A percentile compares a stretch with the other conserved stretches of the same genome.
phyloP scores from a whole-genome alignment of 1,140 invertebrate species.

The Marisa cornuarietis region DNA sequence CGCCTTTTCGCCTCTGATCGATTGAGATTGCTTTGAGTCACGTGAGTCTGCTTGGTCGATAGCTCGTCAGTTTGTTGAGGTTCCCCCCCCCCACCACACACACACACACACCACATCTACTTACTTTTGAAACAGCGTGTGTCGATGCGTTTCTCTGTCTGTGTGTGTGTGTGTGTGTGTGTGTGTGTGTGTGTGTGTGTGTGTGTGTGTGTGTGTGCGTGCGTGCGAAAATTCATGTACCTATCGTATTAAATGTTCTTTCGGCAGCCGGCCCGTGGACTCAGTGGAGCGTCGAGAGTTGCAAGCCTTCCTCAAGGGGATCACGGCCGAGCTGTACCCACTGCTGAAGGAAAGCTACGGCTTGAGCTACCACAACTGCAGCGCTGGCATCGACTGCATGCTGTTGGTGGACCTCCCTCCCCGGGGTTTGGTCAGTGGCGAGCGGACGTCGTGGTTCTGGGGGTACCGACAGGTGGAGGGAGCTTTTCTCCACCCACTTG shows the following conservation, averaged over 20 bases:
- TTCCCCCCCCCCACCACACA: too few relatives aligned
- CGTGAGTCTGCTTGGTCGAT: too few relatives aligned
- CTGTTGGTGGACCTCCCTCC: constrained; percentile 51
- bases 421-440: constrained; percentile 40
- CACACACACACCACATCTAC: too few relatives aligned
- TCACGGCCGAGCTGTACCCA: constrained; percentile 39
- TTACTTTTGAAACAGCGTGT: too few relatives aligned
- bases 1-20: too few relatives aligned
- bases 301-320: constrained; percentile 36
- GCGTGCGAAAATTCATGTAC: too few relatives aligned
- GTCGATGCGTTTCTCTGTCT: too few relatives aligned
- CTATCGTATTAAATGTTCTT: not conserved
- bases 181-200: too few relatives aligned
- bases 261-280: constrained; percentile 46
- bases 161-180: too few relatives aligned
- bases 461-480: constrained; percentile 55
- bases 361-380: constrained; percentile 56
- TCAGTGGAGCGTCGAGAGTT: constrained; percentile 47
- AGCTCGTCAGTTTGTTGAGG: too few relatives aligned
- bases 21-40: too few relatives aligned
- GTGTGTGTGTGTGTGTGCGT: too few relatives aligned
- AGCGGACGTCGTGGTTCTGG: constrained; percentile 54
- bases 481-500: constrained; percentile 53
- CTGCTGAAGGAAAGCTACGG: constrained; percentile 53
- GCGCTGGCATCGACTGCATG: constrained; percentile 42